These are phyloP conservation scores for Trichonephila inaurata DNA, from an alignment of 1,140 invertebrate species.

Conservation along the genomic window DNA sequence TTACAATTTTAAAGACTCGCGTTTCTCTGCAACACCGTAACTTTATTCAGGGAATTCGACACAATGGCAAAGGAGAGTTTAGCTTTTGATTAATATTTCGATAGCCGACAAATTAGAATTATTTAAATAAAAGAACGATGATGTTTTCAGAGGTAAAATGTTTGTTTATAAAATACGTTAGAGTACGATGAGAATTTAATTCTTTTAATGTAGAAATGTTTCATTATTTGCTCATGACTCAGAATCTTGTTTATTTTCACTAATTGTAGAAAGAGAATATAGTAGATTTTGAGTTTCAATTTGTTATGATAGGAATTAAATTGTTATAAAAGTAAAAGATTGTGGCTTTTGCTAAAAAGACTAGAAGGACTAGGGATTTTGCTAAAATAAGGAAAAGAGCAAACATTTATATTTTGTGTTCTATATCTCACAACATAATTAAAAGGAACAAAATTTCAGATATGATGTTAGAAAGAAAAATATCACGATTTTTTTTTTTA, in stretches of 20 bases:
- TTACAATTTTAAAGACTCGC: constrained; percentile 22
- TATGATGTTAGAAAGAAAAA: too few species aligned
- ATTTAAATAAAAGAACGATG: not conserved
- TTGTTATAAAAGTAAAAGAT: too few species aligned
- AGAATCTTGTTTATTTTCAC: not conserved
- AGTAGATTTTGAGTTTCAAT: not conserved
- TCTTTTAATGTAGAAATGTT: not conserved
- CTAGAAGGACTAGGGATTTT: too few species aligned
- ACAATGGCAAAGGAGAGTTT: not conserved
- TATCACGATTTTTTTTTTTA: too few species aligned
- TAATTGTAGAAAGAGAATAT: not conserved
- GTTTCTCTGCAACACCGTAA: not conserved
- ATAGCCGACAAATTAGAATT: not conserved
- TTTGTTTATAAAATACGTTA: not conserved
- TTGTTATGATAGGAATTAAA: too few species aligned
- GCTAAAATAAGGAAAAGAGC: too few species aligned
- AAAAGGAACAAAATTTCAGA: too few species aligned
- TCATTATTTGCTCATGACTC: not conserved
- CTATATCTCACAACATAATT: too few species aligned
- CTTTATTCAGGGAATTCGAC: not conserved
- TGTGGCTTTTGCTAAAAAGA: too few species aligned
- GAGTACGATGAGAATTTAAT: not conserved
- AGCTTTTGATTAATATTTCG: not conserved
- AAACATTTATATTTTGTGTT: too few species aligned
- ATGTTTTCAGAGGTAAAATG: not conserved